Evolutionary conservation across 2,113 vertebrate species (phyloP).

Genomic region (Eublepharis macularius): DNA sequence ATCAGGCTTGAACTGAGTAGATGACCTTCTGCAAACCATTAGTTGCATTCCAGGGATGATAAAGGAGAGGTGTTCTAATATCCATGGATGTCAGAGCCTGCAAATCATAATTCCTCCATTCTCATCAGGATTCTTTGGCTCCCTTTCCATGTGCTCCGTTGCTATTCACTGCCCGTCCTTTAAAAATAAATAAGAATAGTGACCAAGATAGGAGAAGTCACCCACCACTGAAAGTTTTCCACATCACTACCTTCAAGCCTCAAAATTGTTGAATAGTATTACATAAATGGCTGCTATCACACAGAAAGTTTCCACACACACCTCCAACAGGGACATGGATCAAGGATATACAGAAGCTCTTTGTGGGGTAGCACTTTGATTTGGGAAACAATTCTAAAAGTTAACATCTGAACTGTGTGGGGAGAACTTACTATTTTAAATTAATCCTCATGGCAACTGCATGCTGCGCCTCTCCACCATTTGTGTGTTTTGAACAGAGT

Average conservation of each 20-base stretch:
- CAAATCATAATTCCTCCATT: neutral
- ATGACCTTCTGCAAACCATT: neutral
- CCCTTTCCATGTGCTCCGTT: neutral
- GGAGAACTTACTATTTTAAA: neutral
- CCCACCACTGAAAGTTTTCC: neutral
- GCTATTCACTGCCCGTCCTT: neutral
- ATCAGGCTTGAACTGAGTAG: neutral
- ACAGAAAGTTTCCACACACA: neutral
- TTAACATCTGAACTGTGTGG: neutral
- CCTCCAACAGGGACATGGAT: too few relatives aligned
- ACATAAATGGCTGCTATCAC: neutral
- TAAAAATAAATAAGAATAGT: neutral
- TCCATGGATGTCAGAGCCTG: neutral
- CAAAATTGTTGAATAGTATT: neutral
- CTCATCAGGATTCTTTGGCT: neutral
- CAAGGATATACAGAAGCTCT: neutral
- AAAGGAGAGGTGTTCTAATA: neutral
- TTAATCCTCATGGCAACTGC: too few relatives aligned
- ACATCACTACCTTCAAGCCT: neutral
- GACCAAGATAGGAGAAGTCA: neutral
- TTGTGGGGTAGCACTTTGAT: neutral
- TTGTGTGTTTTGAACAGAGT: neutral
- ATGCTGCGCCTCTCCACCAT: neutral
- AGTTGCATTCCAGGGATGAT: too few relatives aligned
- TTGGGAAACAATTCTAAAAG: neutral